Percentiles rank a stretch among this genome's conserved stretches.
Conservation (phyloP, 2,888 invertebrate genomes). For the Calliscelio sp. region DNA sequence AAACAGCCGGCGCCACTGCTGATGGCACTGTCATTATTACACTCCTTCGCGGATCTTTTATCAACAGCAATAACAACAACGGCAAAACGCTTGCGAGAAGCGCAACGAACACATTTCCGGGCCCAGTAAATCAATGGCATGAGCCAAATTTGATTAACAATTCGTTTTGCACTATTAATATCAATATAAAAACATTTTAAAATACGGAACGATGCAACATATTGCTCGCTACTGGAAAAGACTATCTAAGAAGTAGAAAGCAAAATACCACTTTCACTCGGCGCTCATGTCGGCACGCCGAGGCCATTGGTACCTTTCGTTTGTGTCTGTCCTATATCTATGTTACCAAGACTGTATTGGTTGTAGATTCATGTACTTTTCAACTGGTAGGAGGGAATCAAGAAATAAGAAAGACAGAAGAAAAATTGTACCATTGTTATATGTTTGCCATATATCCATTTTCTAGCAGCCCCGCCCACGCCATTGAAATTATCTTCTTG, state of each 20-base stretch:
- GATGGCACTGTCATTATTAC: slow-evolving; percentile 72
- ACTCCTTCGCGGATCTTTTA: slow-evolving; percentile 56
- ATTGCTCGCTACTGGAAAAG: slow-evolving; percentile 71
- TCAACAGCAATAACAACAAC: slow-evolving; percentile 41
- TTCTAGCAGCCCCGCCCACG: slow-evolving; percentile 69
- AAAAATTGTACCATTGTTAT: slow-evolving; percentile 69
- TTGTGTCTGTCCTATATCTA: slow-evolving; percentile 55
- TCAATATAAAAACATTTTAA: slow-evolving; percentile 52
- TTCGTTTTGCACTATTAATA: slow-evolving; percentile 1
- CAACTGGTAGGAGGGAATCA: slow-evolving; percentile 56
- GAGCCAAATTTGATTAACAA: not conserved
- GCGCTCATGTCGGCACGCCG: slow-evolving; percentile 74
- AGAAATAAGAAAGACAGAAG: slow-evolving; percentile 66
- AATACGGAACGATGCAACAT: slow-evolving; percentile 70
- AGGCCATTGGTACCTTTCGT: slow-evolving; percentile 70
- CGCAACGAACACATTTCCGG: slow-evolving; percentile 58
- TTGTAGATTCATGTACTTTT: slow-evolving; percentile 44
- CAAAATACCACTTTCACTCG: slow-evolving; percentile 86
- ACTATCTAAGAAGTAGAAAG: slow-evolving; percentile 82
- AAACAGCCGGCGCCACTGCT: slow-evolving; percentile 73
- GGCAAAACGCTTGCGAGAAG: slow-evolving; percentile 22
- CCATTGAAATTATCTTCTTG: slow-evolving; percentile 62
- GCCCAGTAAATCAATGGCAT: slow-evolving; percentile 13
- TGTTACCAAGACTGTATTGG: slow-evolving; percentile 25
- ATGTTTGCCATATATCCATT: slow-evolving; percentile 55